Base-by-base conservation (phyloP, 2,113 vertebrate species). In the Spermophilus dauricus region DNA sequence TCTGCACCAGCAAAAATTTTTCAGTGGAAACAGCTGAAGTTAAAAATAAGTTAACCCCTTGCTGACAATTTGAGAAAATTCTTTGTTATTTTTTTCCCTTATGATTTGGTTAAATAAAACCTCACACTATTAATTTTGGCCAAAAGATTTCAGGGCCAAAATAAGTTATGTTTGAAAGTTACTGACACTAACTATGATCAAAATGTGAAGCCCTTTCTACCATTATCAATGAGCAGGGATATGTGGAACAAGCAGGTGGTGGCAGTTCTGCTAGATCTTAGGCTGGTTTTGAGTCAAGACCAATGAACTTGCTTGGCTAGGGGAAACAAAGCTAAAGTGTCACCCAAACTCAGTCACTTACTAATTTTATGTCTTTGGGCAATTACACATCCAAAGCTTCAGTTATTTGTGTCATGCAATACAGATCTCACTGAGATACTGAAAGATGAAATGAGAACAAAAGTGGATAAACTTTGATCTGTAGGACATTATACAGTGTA, bases 41-140 rank as follows among this genome's bases (percentile, higher is more conserved):
- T 77, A 63, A 34, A 77, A 63, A 76, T 77, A 87, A 6, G 86
- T 30, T 88, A 91, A 70, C 48, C 77, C 34, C 69, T 80, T 61
- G 16, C 17, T 81, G 67, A 93, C 37, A 96, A 87, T 30, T 75
- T 65, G 76, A 91, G 83, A 87, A 92, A 93, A 37, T 83, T 53
- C 39, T 93, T 80, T 91, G 39, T 84, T 97, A 93, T n/a, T 93
- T 73, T 73, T 69, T 39, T 80, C 39, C 86, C 51, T 70, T 75
- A 51, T 48, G 37, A 69, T 87, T 87, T 80, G 9, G 95, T 91
- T 28, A 95, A 87, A 97, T 37, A 77, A 89, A 88, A 24, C 26
- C 48, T 39, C n/a, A n/a, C 32, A 34, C 70, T 80, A 93, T 97
- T 76, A 89, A 75, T 95, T 95, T 80, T 65, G 83, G 56, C 32